Conservation (phyloP, 64 coral and sea anemone species). For the Anthopleura sola region DNA sequence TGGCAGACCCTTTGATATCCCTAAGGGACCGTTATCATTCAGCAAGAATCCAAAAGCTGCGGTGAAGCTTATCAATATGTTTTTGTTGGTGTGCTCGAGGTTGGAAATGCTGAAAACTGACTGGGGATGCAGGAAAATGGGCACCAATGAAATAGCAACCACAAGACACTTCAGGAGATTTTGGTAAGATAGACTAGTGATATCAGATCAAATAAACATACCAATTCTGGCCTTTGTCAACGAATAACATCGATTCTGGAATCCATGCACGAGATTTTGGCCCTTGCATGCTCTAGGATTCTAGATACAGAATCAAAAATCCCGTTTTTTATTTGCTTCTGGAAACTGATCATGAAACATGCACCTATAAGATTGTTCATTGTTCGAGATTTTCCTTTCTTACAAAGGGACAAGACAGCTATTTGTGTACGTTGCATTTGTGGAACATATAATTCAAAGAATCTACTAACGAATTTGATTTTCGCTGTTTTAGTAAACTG, state of each 20-base stretch:
- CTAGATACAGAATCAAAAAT: no score
- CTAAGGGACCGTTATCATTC: constrained; percentile 79
- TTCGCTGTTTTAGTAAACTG: constrained; percentile 50
- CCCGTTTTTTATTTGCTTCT: no score
- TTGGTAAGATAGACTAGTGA: constrained; percentile 31
- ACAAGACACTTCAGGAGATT: constrained; percentile 78
- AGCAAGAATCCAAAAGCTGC: constrained; percentile 80
- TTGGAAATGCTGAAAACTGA: constrained; percentile 88
- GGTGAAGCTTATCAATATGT: constrained; percentile 77
- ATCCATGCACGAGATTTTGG: no score
- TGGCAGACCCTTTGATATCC: constrained; percentile 49
- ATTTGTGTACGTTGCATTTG: no score
- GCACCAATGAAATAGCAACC: constrained; percentile 66
- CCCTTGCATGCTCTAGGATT: no score
- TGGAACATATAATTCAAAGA: no score
- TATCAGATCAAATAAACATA: background rate
- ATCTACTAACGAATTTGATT: no score
- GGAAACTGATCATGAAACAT: no score
- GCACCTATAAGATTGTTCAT: no score
- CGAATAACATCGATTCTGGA: no score
- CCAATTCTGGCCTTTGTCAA: no score
- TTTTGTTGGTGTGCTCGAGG: constrained; percentile 79
- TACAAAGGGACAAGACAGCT: no score
- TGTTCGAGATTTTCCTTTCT: background rate
- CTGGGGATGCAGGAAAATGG: constrained; percentile 89